Conservation (phyloP, 2,113 vertebrate species). For the Hiodon tergisus region DNA sequence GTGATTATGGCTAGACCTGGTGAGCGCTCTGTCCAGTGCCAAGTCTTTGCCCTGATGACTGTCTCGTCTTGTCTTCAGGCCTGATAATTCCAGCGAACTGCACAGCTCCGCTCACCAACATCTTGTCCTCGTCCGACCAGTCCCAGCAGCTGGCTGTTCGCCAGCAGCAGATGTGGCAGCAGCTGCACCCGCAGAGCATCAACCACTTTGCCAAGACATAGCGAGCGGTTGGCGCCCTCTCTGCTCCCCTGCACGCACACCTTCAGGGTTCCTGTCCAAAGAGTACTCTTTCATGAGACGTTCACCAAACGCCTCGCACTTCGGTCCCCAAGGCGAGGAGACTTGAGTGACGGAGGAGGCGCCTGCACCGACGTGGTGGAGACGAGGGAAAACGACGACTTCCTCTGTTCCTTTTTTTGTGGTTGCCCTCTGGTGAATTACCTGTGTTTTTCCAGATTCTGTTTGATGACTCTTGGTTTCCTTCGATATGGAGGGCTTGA, state of each 20-base stretch:
- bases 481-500: conserved; percentile 29
- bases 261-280: conserved; percentile 82
- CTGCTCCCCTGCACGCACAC: background rate
- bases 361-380: conserved; percentile 29
- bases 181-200: conserved; percentile 95
- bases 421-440: background rate
- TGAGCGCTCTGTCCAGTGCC: background rate
- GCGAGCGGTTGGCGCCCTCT: conserved; percentile 12
- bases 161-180: conserved; percentile 95
- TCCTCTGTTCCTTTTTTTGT: conserved; percentile 28
- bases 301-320: conserved; percentile 48
- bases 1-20: background rate
- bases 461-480: background rate
- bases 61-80: conserved; percentile 59
- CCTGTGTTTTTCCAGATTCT: conserved; percentile 18
- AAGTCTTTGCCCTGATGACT: background rate
- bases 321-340: conserved; percentile 18
- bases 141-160: conserved; percentile 92
- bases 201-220: conserved; percentile 73
- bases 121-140: conserved; percentile 93
- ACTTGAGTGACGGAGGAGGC: conserved; percentile 24
- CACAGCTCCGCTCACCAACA: conserved; percentile 84
- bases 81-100: conserved; percentile 96
- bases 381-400: conserved; percentile 25
- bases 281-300: conserved; percentile 65